phyloP scores from a whole-genome alignment of 2,113 vertebrate species.

The Semicossyphus pulcher region DNA sequence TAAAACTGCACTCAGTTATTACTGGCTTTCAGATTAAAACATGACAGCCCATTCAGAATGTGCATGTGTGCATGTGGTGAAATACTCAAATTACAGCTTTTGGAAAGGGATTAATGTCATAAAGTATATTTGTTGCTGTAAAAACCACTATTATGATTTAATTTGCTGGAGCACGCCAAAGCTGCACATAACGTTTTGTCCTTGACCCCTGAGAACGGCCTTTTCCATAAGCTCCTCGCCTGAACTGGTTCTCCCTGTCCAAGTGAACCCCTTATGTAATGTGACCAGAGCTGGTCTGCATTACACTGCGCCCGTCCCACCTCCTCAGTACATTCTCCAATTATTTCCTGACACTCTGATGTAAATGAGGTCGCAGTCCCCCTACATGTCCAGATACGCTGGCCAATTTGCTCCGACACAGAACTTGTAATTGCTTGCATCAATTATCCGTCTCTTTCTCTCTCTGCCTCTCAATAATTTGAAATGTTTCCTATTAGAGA shows the following conservation, averaged over 20 bases:
- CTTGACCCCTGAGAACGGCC: conserved; percentile 36
- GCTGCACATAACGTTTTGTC: conserved; percentile 39
- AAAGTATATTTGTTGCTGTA: conserved; percentile 72
- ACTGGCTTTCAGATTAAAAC: conserved; percentile 75
- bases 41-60: conserved; percentile 53
- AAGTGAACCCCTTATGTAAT: conserved; percentile 61
- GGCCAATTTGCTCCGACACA: conserved; percentile 84
- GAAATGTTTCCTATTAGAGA: conserved; percentile 83
- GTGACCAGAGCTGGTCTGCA: conserved; percentile 36
- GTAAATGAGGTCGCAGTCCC: conserved; percentile 82
- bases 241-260: conserved; percentile 38
- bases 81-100: conserved; percentile 74
- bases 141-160: conserved; percentile 68
- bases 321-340: conserved; percentile 79
- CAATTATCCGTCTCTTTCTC: conserved; percentile 82
- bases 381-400: conserved; percentile 81
- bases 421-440: conserved; percentile 84
- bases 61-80: conserved; percentile 66
- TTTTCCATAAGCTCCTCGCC: conserved; percentile 39
- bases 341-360: conserved; percentile 80
- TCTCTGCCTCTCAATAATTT: conserved; percentile 76
- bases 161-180: conserved; percentile 46
- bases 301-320: conserved; percentile 63
- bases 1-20: conserved; percentile 75
- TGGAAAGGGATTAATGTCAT: conserved; percentile 70